Conservation (phyloP, 2,888 invertebrate species). For the Xestobium rufovillosum region DNA sequence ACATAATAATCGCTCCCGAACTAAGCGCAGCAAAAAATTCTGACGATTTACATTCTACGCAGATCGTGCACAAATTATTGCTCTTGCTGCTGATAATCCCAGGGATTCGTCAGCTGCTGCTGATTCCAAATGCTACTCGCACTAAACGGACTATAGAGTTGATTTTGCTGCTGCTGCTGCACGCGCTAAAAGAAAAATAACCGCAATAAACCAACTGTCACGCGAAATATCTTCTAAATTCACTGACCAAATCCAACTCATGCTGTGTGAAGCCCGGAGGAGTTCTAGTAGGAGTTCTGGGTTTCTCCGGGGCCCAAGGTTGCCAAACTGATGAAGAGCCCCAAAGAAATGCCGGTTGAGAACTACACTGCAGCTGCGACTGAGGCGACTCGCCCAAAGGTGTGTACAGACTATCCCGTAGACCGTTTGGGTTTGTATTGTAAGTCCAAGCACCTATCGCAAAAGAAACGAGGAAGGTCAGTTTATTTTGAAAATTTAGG, state of each 20-base stretch:
- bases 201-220: background rate
- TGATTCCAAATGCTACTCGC: constrained; percentile 41
- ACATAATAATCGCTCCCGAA: no score
- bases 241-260: constrained; percentile 24
- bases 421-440: no score
- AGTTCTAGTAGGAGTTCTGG: constrained; percentile 37
- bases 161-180: constrained; percentile 22
- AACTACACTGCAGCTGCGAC: no score
- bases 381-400: background rate
- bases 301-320: constrained; percentile 36
- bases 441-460: constrained; percentile 1
- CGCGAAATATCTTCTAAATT: constrained; percentile 22
- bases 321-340: constrained; percentile 42
- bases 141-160: constrained; percentile 40
- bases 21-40: no score
- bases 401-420: background rate
- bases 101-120: constrained; percentile 37
- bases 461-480: no score
- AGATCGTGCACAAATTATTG: constrained; percentile 17
- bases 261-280: constrained; percentile 39
- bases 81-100: constrained; percentile 35
- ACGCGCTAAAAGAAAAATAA: constrained; percentile 12
- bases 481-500: no score
- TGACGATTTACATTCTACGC: no score
- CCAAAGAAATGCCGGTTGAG: constrained; percentile 37